A percentile compares a stretch with the other conserved stretches of the same genome.
Evolutionary conservation across 2,888 invertebrate genomes (phyloP).

Genomic region (Diogma glabrata): DNA sequence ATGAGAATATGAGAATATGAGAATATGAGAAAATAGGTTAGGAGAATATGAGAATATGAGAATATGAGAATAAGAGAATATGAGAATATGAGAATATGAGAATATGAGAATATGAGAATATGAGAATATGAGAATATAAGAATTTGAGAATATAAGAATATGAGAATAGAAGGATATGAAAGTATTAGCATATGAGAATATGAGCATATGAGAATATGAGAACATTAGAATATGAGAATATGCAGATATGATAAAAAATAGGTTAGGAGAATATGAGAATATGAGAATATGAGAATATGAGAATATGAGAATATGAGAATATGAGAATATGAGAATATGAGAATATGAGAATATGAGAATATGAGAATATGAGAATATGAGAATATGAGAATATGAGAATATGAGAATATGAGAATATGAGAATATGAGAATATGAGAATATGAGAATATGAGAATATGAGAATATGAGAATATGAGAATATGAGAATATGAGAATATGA

Average conservation of each 20-base stretch:
- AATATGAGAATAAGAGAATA: conserved; percentile 1
- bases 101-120: conserved; percentile 3
- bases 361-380: neutral
- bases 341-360: neutral
- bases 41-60: neutral
- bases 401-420: neutral
- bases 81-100: neutral
- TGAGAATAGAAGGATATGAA: conserved; percentile 1
- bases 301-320: neutral
- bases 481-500: neutral
- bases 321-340: neutral
- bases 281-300: neutral
- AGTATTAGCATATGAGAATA: neutral
- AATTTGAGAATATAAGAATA: conserved; percentile 1
- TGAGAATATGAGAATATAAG: conserved; percentile 1
- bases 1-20: conserved; percentile 1
- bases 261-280: neutral
- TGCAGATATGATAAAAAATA: neutral
- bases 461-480: neutral
- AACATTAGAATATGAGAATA: conserved; percentile 2
- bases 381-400: neutral
- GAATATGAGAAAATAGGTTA: neutral
- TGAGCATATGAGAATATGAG: neutral
- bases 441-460: neutral
- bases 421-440: neutral